Percentiles rank a stretch among this genome's conserved stretches.
These are phyloP conservation scores for Brachionus calyciflorus DNA, from an alignment of 1,140 invertebrate genomes.

Conservation along the genomic window DNA sequence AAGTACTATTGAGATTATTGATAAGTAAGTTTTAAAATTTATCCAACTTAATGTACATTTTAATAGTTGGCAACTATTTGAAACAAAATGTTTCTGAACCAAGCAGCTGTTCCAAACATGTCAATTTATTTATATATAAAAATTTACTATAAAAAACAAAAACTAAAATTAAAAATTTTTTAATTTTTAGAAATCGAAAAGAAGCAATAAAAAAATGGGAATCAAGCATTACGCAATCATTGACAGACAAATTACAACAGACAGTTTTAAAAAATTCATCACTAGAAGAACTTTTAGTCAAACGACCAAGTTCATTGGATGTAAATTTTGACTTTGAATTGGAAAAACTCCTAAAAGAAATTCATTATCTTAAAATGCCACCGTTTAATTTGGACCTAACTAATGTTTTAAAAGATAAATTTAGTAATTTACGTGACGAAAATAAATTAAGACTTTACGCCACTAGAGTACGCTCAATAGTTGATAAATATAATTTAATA, in stretches of 20 bases:
- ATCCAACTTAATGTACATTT: background rate
- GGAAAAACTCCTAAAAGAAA: constrained; percentile 55
- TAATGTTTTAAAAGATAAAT: constrained; percentile 41
- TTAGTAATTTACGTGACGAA: constrained; percentile 25
- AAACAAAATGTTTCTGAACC: too few relatives aligned
- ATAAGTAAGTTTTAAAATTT: constrained; percentile 50
- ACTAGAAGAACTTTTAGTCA: constrained; percentile 55
- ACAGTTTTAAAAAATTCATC: constrained; percentile 54
- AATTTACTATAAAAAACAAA: too few relatives aligned
- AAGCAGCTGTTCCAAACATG: too few relatives aligned
- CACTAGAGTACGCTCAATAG: constrained; percentile 57
- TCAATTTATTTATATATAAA: too few relatives aligned
- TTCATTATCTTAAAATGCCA: constrained; percentile 55
- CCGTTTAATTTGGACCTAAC: constrained; percentile 53
- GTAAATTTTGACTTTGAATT: constrained; percentile 58
- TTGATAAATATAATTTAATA: constrained; percentile 60
- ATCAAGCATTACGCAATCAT: constrained; percentile 53
- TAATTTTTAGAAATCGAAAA: constrained; percentile 52
- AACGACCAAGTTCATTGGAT: constrained; percentile 53
- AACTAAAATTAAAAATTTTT: too few relatives aligned
- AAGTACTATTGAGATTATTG: constrained; percentile 52
- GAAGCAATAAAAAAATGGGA: constrained; percentile 54
- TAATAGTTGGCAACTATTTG: too few relatives aligned
- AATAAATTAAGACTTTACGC: constrained; percentile 42
- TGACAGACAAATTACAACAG: constrained; percentile 56